Evolutionary conservation across 2,888 invertebrate genomes (phyloP), one percentile per base, ranked within the genome.

Genomic region (Mimas tiliae): DNA sequence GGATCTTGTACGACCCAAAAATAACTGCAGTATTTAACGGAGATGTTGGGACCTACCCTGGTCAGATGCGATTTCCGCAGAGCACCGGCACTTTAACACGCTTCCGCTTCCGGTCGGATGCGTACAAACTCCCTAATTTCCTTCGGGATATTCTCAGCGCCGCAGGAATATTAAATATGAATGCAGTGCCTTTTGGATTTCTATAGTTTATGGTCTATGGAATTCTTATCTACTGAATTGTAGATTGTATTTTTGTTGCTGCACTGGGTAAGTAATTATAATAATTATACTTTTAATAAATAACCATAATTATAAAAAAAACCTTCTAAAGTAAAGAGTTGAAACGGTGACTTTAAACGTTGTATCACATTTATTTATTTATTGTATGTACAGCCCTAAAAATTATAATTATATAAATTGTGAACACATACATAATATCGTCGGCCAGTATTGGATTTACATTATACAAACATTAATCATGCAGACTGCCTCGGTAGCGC

Each of bases 111-210:
- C 58, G 58, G 58, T 19, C 58, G 21, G 58, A 58, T 42, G 58
- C 58, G 38, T 38, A 38, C 58, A 42, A 52, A 42, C 58, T 38
- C 58, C 38, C 58, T 58, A 38, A 58, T 58, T 58, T 58, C 58
- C 58, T 58, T 58, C 42, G 42, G 42, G 42, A 58, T 12, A 19
- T 33, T 58, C 42, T 33, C 38, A 42, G 8, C 58, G 42, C 19
- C 19, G 19, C 19, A 16, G 6, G 58, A 58, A 42, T 58, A 42
- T 58, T 58, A 58, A 58, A 19, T 38, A 38, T 38, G 9, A 42
- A 19, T 58, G 12, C 19, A 16, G 16, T 16, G 16, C 7, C 16
- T 7, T 50, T 19, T 19, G 4, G 1, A 2, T 50, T 8, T 50
- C 9, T 50, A 19, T 50, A 50, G 19, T 19, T 50, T 48, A 16